Conservation (phyloP, 2,797 vertebrate species). For the Linurgus olivaceus region DNA sequence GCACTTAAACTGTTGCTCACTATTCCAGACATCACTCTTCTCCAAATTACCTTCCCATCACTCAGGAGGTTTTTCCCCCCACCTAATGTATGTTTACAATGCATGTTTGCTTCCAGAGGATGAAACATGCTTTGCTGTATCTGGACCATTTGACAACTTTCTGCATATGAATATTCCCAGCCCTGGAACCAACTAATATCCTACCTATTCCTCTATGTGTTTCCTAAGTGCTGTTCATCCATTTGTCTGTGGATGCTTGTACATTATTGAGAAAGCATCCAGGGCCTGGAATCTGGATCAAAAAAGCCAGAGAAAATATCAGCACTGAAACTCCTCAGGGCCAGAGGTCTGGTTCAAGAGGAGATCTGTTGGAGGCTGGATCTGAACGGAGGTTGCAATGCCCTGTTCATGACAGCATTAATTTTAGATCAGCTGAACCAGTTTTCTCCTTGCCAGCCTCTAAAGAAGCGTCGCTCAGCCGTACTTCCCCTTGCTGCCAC, state of each 20-base stretch:
- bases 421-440: background rate
- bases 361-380: background rate
- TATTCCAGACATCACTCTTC: background rate
- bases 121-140: background rate
- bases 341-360: background rate
- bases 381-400: background rate
- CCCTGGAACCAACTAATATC: background rate
- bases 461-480: fast-evolving
- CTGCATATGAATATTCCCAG: background rate
- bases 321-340: background rate
- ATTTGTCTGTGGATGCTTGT: background rate
- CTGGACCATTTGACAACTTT: background rate
- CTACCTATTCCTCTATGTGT: background rate
- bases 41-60: background rate
- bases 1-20: background rate
- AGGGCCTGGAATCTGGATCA: background rate
- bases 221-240: background rate
- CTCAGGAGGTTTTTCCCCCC: background rate
- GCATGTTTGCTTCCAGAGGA: background rate
- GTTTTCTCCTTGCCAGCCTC: background rate
- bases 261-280: background rate
- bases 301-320: background rate
- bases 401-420: background rate
- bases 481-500: background rate
- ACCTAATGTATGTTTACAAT: background rate